A percentile compares a stretch with the other conserved stretches of the same genome.
phyloP scores from a whole-genome alignment of 2,888 invertebrate species.

The Trissolcus brochymenae region DNA sequence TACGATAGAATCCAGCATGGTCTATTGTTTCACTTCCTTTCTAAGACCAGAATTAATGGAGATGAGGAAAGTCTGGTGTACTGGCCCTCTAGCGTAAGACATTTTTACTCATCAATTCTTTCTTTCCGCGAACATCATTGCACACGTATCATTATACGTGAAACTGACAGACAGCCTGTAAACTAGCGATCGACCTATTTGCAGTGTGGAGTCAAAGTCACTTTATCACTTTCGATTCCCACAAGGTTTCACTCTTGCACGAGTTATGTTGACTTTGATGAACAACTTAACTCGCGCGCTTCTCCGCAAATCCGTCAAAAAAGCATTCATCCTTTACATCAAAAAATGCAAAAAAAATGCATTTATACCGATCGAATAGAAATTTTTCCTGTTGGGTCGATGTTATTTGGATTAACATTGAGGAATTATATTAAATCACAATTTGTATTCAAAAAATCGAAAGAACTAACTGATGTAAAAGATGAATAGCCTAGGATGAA shows the following conservation, averaged over 20 bases:
- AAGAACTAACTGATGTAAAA: slow-evolving; percentile 57
- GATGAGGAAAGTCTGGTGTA: slow-evolving; percentile 27
- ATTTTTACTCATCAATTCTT: slow-evolving; percentile 4
- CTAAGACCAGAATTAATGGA: slow-evolving; percentile 44
- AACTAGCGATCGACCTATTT: slow-evolving; percentile 39
- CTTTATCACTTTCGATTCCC: slow-evolving; percentile 57
- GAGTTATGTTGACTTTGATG: slow-evolving; percentile 46
- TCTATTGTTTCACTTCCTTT: slow-evolving; percentile 57
- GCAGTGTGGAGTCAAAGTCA: slow-evolving; percentile 44
- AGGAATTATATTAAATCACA: slow-evolving; percentile 10
- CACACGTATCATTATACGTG: slow-evolving; percentile 4
- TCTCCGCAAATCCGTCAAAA: slow-evolving; percentile 23
- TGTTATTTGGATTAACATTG: not conserved
- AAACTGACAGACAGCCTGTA: slow-evolving; percentile 15
- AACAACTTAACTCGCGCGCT: slow-evolving; percentile 12
- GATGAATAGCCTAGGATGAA: slow-evolving; percentile 65
- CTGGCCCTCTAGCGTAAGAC: not conserved
- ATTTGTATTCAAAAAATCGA: slow-evolving; percentile 33
- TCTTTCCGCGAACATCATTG: not conserved
- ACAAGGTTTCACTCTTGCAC: slow-evolving; percentile 44
- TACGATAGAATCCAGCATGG: slow-evolving; percentile 48
- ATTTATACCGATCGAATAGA: too few relatives aligned
- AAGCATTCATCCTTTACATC: slow-evolving; percentile 11
- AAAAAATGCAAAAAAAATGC: too few relatives aligned
- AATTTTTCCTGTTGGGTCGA: too few relatives aligned